Base-by-base conservation (phyloP, 2,113 vertebrate genomes). In the Oreamnos americanus region DNA sequence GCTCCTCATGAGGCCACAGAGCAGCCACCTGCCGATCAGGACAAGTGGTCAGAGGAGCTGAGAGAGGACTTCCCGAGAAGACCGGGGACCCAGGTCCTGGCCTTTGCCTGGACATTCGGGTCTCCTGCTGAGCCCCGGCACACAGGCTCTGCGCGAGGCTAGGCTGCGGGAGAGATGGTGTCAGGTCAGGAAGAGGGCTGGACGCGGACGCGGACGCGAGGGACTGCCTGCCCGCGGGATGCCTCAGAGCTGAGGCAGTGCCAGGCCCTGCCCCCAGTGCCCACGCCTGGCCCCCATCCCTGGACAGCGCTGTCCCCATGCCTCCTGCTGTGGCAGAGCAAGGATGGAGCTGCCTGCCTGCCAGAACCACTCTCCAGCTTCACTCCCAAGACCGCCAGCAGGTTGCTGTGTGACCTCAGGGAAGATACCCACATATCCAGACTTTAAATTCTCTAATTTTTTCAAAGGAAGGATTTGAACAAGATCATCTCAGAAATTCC, bases 131-230 rank as follows among this genome's bases (percentile, higher is more conserved):
- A 17, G 71, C 57, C 15, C 39, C 25, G 33, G 30, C 53, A 10
- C 28, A 26, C 3, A 26, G 76, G 13, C 17, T 36, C 5, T 2
- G 12, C 5, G 3, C 3, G 1, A 43, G 11, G 36, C 10, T 14
- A 6, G 23, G 57, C 58, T 9, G 6, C 4, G 2, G 3, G 23
- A 47, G 43, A 30, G 47, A 3, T 1, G 7, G 36, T 1, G 39
- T 2, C 15, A 5, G 49, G 25, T 3, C 92, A 17, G 43, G 49
- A 28, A 17, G 49, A 60, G 8, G 28, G 12, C 26, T 5, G n/a
- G 21, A 6, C 17, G 0, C 0, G 1, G n/a, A 10, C 0, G 1
- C 16, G 16, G 33, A n/a, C n/a, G n/a, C n/a, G 2, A 1, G 14
- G 1, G 14, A 13, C 4, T 33, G 1, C 10, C 11, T 5, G 25